Base-by-base conservation (phyloP, 92 coral and sea anemone species). In the Bergia puertoricense region DNA sequence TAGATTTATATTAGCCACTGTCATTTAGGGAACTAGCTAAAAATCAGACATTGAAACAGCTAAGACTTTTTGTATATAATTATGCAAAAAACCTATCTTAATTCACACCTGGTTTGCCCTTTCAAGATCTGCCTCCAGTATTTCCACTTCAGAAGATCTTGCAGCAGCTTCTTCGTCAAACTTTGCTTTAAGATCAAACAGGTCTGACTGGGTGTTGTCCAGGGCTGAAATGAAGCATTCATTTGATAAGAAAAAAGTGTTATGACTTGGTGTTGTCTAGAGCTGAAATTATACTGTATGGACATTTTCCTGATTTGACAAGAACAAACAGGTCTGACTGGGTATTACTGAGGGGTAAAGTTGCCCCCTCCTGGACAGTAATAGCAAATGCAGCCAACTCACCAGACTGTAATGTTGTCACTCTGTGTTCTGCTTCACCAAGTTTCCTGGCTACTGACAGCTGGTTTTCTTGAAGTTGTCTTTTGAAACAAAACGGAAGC, bases 381-480 rank as follows among this genome's bases (percentile, higher is more conserved):
- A 10, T n/a, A 68, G 5, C 59, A 62, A 22, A 14, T 8, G 45
- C 5, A 10, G 36, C 22, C 83, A 66, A 44, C 94, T 87, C 20
- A 97, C 99, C 98, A 87, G 98, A 96, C 89, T 97, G 95, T 9
- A 97, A 80, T 11, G 96, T 93, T 23, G 92, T 92, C 73, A 90
- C 93, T 81, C 94, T 94, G 89, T 97, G 97, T 83, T 97, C 99
- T 42, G 99, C 98, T 81, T 92, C 98, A 9, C 99, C 99, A 82
- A 97, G 94, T 88, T 97, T 97, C 80, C 93, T 96, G 20, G 99
- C 99, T 68, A 97, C 98, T 42, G 95, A 88, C n/a, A 97, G 93
- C 85, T 97, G 99, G 2, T 93, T 97, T 88, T 97, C 99, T 77
- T 96, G 94, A 7, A 97, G 85, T 74, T 91, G 94, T 42, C 92